Base-by-base conservation (phyloP, 1,140 invertebrate genomes). In the Bombus haemorrhoidalis region DNA sequence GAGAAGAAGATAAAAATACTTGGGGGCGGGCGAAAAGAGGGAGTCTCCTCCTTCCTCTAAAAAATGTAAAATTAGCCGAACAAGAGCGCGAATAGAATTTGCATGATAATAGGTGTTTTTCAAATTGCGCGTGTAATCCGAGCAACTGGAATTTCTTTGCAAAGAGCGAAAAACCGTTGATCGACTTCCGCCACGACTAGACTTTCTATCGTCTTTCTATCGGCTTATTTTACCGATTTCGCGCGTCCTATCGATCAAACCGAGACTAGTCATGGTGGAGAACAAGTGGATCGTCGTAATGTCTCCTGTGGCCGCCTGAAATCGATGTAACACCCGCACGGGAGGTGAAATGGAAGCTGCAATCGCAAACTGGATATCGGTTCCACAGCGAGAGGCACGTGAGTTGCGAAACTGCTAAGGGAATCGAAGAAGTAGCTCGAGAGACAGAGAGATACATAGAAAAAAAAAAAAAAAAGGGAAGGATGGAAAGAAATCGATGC, bases 331-430 rank as follows among this genome's bases (percentile, higher is more conserved):
- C 47, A 53, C 47, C 47, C 47, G 18, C 47, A 8, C 47, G 5
- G 13, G 9, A 43, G 39, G 13, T 22, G 25, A n/a, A 28, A 47
- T 22, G 37, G 43, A 59, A 68, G 13, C 25, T 57, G 53, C 75
- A 79, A 81, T 89, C 64, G 64, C 57, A 75, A 86, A 78, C 76
- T 69, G 69, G 79, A 83, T 89, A 86, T 89, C 74, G 83, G 85
- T 86, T 78, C 22, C 25, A 57, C 13, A 8, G 28, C 32, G 43
- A 83, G 22, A 57, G 34, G 34, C 37, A 57, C 22, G 62, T 64
- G 59, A 62, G 59, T 84, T 86, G 80, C 76, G 86, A 87, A 84
- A 87, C 86, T 87, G 41, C 12, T 76, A 37, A 72, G 75, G 39
- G 81, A 85, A 73, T 34, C 86, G 47, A 47, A 34, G 57, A 34